Evolutionary conservation across 2,113 vertebrate genomes (phyloP), one percentile per base, ranked within the genome.

Genomic region (Vulpes ferrilata): DNA sequence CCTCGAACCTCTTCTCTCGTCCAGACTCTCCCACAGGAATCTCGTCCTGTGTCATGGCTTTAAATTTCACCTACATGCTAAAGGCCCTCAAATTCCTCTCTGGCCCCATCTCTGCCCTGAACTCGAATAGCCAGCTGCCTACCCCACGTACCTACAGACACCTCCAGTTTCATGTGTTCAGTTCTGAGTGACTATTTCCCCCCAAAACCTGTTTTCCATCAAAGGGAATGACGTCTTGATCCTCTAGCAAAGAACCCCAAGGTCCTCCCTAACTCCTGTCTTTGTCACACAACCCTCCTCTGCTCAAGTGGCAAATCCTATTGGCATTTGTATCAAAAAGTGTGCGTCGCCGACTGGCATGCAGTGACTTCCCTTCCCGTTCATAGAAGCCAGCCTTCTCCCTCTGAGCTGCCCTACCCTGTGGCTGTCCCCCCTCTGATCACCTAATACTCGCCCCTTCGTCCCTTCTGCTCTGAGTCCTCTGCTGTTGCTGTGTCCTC

Each of bases 221-320:
- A 64, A 69, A 62, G 48, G 64, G 6, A 23, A 69, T 30, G 12
- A 55, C 23, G 60, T 15, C 67, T 73, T n/a, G 57, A 15, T 43
- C 53, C 27, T 74, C 67, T 30, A 7, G 16, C 38, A 57, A 48
- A 78, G 83, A 71, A 43, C 53, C 93, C 71, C 35, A 43, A 15
- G 7, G 12, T 76, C 60, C 22, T 35, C 51, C 71, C 20, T 19
- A 7, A 38, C 17, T 25, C 60, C 15, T 11, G 0, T 55, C 25
- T 80, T 43, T 92, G 51, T 74, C 69, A 43, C 81, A 20, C 51
- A 43, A 12, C 11, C 48, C 73, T 89, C 67, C 43, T 67, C 32
- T 83, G 84, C 84, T 81, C 74, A 38, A 5, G 91, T 88, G 67
- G 84, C 81, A 87, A 57, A 78, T 48, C 62, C 73, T 35, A 17